phyloP scores from a whole-genome alignment of 2,797 vertebrate genomes.

The Paedocypris micromegethes region DNA sequence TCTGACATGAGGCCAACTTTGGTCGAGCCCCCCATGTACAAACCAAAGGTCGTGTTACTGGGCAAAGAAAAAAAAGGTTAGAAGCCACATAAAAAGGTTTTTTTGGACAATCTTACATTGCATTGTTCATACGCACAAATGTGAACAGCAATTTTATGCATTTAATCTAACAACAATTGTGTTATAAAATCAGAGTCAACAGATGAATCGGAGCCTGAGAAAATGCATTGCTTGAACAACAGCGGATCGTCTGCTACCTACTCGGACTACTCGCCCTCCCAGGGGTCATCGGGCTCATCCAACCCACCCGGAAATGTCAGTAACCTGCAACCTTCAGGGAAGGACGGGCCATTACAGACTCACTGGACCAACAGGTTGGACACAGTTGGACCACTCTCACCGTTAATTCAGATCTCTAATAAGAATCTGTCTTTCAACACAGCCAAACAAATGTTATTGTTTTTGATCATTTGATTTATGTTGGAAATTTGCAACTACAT shows the following conservation, averaged over 20 bases:
- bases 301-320: slow-evolving; percentile 84
- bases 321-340: slow-evolving; percentile 80
- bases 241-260: slow-evolving; percentile 98
- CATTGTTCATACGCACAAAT: not conserved
- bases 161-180: not conserved
- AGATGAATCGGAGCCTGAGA: slow-evolving; percentile 95
- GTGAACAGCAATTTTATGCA: not conserved
- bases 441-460: no score
- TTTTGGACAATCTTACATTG: not conserved
- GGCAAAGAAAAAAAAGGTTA: slow-evolving; percentile 99
- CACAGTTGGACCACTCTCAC: slow-evolving; percentile 15
- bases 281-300: slow-evolving; percentile 96
- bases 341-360: slow-evolving; percentile 88
- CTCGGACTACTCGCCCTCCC: slow-evolving; percentile 98
- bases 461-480: no score
- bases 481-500: no score
- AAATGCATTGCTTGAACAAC: slow-evolving; percentile 97
- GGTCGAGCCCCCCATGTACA: slow-evolving; percentile 94
- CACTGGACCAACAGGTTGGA: slow-evolving; percentile 95
- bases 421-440: slow-evolving; percentile 9
- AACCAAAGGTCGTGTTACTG: slow-evolving; percentile 95
- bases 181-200: slow-evolving; percentile 79
- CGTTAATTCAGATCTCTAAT: slow-evolving; percentile 25
- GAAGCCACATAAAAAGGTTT: slow-evolving; percentile 7
- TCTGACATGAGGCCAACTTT: slow-evolving; percentile 96